Evolutionary conservation across 2,113 vertebrate species (phyloP).

Genomic region (Chrysemys picta): DNA sequence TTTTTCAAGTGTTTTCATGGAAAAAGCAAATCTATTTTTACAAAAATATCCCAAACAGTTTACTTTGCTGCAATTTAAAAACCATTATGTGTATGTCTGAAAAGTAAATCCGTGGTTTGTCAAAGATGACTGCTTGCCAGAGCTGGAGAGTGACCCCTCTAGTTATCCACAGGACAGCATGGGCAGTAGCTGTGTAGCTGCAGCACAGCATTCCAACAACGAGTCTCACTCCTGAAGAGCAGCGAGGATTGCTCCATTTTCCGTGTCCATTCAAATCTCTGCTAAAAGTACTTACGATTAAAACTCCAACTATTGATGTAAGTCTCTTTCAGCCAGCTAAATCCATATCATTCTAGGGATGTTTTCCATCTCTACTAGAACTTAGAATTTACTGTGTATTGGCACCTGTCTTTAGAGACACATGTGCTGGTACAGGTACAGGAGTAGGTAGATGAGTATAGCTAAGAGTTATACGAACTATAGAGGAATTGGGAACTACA

Average conservation of each 20-base stretch:
- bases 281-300: neutral
- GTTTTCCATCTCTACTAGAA: neutral
- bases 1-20: fast-evolving
- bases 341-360: neutral
- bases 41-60: neutral
- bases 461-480: neutral
- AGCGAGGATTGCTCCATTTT: fast-evolving
- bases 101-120: neutral
- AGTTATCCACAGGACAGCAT: fast-evolving
- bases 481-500: neutral
- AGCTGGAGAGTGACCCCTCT: neutral
- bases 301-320: fast-evolving
- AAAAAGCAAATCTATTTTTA: fast-evolving
- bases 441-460: neutral
- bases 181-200: neutral
- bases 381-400: neutral
- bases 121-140: fast-evolving
- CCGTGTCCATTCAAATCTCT: fast-evolving
- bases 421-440: neutral
- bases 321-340: neutral
- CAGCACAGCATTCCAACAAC: neutral
- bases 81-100: fast-evolving
- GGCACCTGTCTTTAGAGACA: neutral
- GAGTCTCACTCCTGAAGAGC: neutral
- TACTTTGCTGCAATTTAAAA: fast-evolving